Conservation (phyloP, 2,888 invertebrate genomes). For the Drosophila pegasa region DNA sequence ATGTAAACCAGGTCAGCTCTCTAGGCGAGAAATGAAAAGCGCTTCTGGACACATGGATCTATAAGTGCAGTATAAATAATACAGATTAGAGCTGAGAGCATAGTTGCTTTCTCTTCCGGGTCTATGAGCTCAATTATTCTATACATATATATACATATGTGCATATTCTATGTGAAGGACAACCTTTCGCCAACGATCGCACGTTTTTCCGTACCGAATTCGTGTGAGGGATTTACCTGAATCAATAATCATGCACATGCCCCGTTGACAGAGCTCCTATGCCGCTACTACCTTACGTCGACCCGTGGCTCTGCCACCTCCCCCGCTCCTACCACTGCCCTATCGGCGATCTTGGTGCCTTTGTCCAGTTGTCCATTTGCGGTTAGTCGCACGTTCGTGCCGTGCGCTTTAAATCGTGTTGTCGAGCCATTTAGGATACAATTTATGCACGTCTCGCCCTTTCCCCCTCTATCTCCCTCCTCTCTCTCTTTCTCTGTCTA, state of each 20-base stretch:
- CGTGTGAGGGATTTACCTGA: conserved; percentile 74
- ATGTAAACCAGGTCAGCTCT: conserved; percentile 59
- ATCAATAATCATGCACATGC: conserved; percentile 59
- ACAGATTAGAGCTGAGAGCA: not conserved
- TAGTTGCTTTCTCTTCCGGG: conserved; percentile 39
- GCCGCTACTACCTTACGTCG: not conserved
- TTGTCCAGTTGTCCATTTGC: conserved; percentile 50
- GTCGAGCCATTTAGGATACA: conserved; percentile 66
- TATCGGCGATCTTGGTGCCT: not conserved
- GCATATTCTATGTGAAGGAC: conserved; percentile 47
- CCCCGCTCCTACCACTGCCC: not conserved
- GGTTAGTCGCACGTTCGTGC: conserved; percentile 67
- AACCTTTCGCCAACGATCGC: conserved; percentile 54
- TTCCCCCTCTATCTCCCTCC: not conserved
- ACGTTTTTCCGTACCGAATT: conserved; percentile 47
- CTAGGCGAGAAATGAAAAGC: not conserved
- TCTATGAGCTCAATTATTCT: not conserved
- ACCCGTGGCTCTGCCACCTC: not conserved
- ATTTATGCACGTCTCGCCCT: conserved; percentile 45
- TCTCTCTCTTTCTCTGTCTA: not conserved
- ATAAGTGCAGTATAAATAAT: conserved; percentile 3
- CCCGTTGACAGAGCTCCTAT: not conserved
- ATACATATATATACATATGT: not conserved
- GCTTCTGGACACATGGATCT: not conserved
- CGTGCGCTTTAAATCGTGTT: conserved; percentile 63